Base-by-base conservation (phyloP, 2,888 invertebrate species). In the Brenthis daphne region DNA sequence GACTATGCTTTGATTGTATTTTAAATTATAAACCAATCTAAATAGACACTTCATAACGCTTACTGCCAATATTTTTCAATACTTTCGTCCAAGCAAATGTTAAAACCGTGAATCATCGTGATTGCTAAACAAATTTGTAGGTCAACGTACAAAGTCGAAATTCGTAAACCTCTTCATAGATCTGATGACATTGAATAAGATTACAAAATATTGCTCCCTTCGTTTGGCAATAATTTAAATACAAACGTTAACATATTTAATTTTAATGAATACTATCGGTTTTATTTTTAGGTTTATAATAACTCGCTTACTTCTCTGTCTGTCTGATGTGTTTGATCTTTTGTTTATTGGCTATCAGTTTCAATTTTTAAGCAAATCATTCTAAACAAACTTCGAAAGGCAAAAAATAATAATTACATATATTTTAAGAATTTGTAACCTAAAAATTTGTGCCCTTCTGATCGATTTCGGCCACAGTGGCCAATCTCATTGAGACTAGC, bases 71-170 rank as follows among this genome's bases (percentile, higher is more conserved):
- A 53, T 63, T 33, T 33, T 63, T 37, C 37, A 37, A 61, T 53
- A 63, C 63, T 63, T 63, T 63, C 63, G 53, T 53, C 63, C 51
- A 63, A 53, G 48, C 33, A 53, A 53, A 63, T 55, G 55, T 24
- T 54, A 20, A 37, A 37, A n/a, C 55, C 65, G 37, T 72, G 72
- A 72, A 47, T 70, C 72, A 72, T 57, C 56, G 74, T 72, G 65
- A 77, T 80, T 80, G 79, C 79, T 69, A 73, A 78, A 80, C 75
- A 75, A 73, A 71, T 71, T 83, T 83, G 77, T 86, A 80, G 87
- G 86, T 85, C 85, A 80, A 75, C 73, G 75, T 75, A 74, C 72
- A 71, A 72, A 70, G 76, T 74, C 69, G 75, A 73, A 71, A 70
- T 73, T 74, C 74, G 75, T 67, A 47, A 61, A 37, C 37, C 24